A percentile compares a stretch with the other conserved stretches of the same genome.
Evolutionary conservation across 2,888 invertebrate species (phyloP).

Genomic region (Ashinkailepas kermadecensis): DNA sequence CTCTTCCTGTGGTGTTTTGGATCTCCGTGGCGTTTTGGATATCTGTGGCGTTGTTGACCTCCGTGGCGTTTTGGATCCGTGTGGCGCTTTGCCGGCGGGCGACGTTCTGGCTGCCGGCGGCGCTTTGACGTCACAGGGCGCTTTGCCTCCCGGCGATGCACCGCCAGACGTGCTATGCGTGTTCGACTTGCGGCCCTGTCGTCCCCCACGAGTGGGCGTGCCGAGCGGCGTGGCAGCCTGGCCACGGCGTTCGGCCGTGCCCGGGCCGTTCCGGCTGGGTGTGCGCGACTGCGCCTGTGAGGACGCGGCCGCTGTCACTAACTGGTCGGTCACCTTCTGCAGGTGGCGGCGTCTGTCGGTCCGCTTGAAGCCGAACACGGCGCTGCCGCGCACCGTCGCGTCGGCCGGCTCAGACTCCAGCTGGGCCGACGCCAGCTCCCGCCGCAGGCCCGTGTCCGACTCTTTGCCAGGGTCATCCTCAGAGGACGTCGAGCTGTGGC

Average conservation of each 20-base stretch:
- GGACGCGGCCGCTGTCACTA: too few relatives aligned
- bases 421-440: not conserved
- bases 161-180: too few relatives aligned
- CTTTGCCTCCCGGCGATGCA: too few relatives aligned
- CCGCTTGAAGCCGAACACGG: conserved; percentile 12
- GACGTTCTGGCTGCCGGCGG: too few relatives aligned
- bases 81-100: too few relatives aligned
- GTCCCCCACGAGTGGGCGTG: not conserved
- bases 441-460: not conserved
- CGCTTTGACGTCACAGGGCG: too few relatives aligned
- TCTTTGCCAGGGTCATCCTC: not conserved
- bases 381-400: not conserved
- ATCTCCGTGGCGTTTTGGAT: not conserved
- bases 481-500: not conserved
- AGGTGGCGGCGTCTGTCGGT: not conserved
- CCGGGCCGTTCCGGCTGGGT: too few relatives aligned
- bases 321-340: not conserved
- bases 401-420: not conserved
- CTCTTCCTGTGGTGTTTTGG: too few relatives aligned
- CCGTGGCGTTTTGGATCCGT: too few relatives aligned
- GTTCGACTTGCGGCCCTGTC: too few relatives aligned
- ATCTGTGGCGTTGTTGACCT: too few relatives aligned
- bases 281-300: too few relatives aligned
- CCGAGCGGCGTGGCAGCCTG: not conserved
- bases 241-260: not conserved